Conservation (phyloP, 2,113 vertebrate species). For the Podarcis muralis region DNA sequence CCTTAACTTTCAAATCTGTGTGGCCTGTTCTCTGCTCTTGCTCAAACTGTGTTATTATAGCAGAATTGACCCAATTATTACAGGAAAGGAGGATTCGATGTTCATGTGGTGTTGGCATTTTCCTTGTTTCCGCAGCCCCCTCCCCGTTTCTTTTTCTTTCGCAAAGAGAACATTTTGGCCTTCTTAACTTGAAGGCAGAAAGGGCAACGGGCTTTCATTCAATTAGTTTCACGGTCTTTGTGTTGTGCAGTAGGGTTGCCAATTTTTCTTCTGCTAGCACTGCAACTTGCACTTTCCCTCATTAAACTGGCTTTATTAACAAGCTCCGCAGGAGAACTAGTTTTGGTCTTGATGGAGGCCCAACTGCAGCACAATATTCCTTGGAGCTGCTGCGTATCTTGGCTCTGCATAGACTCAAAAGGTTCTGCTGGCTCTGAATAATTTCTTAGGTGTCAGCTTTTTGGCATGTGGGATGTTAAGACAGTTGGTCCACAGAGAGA, state of each 20-base stretch:
- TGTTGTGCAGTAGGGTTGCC: accelerated
- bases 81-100: slow-evolving; percentile 40
- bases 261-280: background rate
- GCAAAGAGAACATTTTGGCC: background rate
- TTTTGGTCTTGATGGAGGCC: accelerated
- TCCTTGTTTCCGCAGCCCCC: background rate
- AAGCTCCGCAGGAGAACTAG: accelerated
- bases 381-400: accelerated
- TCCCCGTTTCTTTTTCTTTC: background rate
- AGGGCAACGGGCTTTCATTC: background rate
- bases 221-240: accelerated
- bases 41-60: slow-evolving; percentile 47
- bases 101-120: slow-evolving; percentile 39
- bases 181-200: background rate
- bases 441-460: accelerated
- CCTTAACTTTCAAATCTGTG: background rate
- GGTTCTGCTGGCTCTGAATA: background rate
- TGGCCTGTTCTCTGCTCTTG: slow-evolving; percentile 14
- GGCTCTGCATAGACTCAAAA: background rate
- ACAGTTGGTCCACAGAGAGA: accelerated
- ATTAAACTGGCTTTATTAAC: background rate
- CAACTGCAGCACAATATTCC: accelerated
- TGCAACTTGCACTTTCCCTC: background rate
- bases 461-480: background rate
- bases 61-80: slow-evolving; percentile 25